These are phyloP conservation scores for Syngnathus scovelli DNA, from an alignment of 2,113 vertebrate species.

Conservation along the genomic window DNA sequence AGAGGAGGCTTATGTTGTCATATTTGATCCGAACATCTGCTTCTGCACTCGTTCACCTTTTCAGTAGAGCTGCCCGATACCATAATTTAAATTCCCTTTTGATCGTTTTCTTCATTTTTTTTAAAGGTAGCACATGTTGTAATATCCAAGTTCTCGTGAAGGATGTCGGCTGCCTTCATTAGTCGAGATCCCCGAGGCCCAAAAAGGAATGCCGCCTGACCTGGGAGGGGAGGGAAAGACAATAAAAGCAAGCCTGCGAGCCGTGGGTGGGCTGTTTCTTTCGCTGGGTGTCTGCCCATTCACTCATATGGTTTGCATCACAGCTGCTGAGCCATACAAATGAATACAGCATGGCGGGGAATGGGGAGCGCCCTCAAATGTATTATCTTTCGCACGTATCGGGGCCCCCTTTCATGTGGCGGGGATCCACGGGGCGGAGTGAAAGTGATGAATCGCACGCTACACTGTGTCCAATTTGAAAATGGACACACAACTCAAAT, in stretches of 20 bases:
- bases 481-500: constrained; percentile 9
- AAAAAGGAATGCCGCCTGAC: constrained; percentile 64
- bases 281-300: constrained; percentile 49
- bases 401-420: constrained; percentile 39
- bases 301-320: constrained; percentile 71
- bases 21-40: constrained; percentile 32
- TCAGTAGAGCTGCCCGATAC: constrained; percentile 42
- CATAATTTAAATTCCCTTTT: constrained; percentile 50
- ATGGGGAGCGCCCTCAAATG: constrained; percentile 27
- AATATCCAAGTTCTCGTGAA: constrained; percentile 52
- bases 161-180: constrained; percentile 51
- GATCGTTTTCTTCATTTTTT: constrained; percentile 49
- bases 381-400: constrained; percentile 37
- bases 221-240: constrained; percentile 39
- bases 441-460: constrained; percentile 15
- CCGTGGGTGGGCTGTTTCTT: constrained; percentile 64
- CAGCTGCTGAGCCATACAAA: constrained; percentile 43
- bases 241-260: constrained; percentile 26
- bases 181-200: constrained; percentile 51
- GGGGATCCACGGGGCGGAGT: constrained; percentile 9
- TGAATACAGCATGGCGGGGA: constrained; percentile 49
- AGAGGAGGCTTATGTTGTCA: background rate
- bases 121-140: constrained; percentile 59
- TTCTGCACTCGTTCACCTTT: constrained; percentile 54
- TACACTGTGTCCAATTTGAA: constrained; percentile 16